Evolutionary conservation across 2,888 invertebrate genomes (phyloP), one percentile per base, ranked within the genome.

Genomic region (Drosophila sordidula): DNA sequence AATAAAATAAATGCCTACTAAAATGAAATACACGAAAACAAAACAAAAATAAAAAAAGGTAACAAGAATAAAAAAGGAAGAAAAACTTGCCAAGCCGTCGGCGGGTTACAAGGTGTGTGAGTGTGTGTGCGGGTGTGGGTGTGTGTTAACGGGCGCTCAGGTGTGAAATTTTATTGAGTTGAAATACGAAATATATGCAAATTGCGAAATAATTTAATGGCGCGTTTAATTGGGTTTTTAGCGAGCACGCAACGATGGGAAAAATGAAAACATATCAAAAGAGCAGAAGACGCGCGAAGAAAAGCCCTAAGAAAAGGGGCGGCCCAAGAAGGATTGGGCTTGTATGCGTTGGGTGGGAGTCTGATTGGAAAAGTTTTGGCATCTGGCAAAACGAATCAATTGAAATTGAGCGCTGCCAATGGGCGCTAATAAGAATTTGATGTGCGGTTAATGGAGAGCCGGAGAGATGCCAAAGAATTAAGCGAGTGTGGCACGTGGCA

Each of bases 181-280:
- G 86, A 86, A 84, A 86, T 86, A 86, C 84, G 86, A 86, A 84
- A 86, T 84, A 82, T 86, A 85, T 85, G 86, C 85, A 85, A 86
- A 85, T 85, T 85, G 86, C 82, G 76, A 85, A 85, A 85, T 85
- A 86, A 85, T 85, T 85, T 86, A 85, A 85, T 85, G 85, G 82
- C 82, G 86, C 85, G 85, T 85, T 86, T 85, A 85, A 85, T 85
- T 85, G 87, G 86, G 84, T 86, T 85, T 84, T 86, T 86, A 85
- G 86, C 86, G 73, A 56, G 72, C 66, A 76, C 75, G 65, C 68
- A 71, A 61, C 75, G 75, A 70, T 66, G 82, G 67, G 61, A 66
- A 78, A 65, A 69, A 71, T 65, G 66, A 68, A 69, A 71, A 76
- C 70, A 70, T 70, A 76, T 76, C 65, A 62, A 75, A 70, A 54